Conservation (phyloP, 2,113 vertebrate species). For the Cyprinodon variegatus region DNA sequence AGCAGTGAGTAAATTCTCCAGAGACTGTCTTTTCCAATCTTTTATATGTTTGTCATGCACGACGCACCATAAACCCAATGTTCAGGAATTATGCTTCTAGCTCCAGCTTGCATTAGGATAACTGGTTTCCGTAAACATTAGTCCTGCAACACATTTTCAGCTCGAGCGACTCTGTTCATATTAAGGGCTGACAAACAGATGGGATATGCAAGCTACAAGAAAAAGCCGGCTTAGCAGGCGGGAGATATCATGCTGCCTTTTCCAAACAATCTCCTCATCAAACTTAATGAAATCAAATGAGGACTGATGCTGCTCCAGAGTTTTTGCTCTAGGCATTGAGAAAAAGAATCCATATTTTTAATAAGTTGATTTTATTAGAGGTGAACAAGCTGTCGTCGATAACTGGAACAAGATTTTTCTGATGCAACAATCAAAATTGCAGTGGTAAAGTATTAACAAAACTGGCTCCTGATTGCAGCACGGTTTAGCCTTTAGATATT, state of each 20-base stretch:
- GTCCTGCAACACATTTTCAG: slow-evolving; percentile 69
- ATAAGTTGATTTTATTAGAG: slow-evolving; percentile 36
- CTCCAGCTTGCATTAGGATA: slow-evolving; percentile 55
- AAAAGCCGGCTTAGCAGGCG: slow-evolving; percentile 49
- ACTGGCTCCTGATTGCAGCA: slow-evolving; percentile 14
- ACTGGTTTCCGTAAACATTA: slow-evolving; percentile 69
- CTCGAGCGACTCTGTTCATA: slow-evolving; percentile 63
- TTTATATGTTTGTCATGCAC: slow-evolving; percentile 60
- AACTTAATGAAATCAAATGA: slow-evolving; percentile 18
- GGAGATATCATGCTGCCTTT: slow-evolving; percentile 46
- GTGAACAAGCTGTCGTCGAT: slow-evolving; percentile 38
- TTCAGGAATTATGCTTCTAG: slow-evolving; percentile 44
- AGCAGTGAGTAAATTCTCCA: slow-evolving; percentile 31
- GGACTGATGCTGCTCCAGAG: slow-evolving; percentile 33
- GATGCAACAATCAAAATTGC: slow-evolving; percentile 9
- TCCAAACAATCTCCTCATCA: slow-evolving; percentile 59
- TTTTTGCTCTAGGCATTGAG: slow-evolving; percentile 21
- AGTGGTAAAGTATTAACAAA: slow-evolving; percentile 1
- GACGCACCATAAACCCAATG: slow-evolving; percentile 43
- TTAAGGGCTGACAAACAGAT: slow-evolving; percentile 69
- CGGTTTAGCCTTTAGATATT: slow-evolving; percentile 22
- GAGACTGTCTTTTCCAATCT: slow-evolving; percentile 47
- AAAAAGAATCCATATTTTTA: slow-evolving; percentile 26
- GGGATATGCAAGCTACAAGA: slow-evolving; percentile 43
- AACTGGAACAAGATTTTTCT: slow-evolving; percentile 27